These are phyloP conservation scores for Rhopalosiphum maidis DNA, from an alignment of 1,140 invertebrate genomes.

Conservation along the genomic window DNA sequence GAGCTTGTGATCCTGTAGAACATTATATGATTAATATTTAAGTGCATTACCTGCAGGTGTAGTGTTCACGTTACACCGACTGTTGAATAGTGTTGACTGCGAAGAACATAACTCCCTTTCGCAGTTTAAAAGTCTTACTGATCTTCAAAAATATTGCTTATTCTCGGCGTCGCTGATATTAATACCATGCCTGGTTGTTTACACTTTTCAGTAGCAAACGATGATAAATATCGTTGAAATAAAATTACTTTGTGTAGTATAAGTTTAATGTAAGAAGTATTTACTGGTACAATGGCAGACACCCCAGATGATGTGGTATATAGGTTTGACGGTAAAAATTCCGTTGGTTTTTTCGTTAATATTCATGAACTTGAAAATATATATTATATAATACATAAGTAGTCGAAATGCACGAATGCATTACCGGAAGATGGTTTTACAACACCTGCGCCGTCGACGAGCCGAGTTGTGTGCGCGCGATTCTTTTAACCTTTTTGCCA, in stretches of 20 bases:
- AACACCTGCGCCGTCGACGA: constrained; percentile 31
- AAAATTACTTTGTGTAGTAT: not conserved
- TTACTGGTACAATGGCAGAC: not conserved
- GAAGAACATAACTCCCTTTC: not conserved
- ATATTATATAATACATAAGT: not conserved
- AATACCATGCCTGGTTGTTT: not conserved
- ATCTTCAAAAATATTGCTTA: not conserved
- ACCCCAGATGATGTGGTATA: not conserved
- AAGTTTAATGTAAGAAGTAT: not conserved
- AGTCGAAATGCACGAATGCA: not conserved
- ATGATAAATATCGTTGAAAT: not conserved
- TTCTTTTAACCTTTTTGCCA: constrained; percentile 49
- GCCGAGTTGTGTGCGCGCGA: not conserved
- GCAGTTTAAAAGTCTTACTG: not conserved
- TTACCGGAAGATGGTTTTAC: not conserved
- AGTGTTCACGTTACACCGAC: not conserved
- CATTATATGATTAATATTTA: no score
- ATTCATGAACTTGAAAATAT: constrained; percentile 24
- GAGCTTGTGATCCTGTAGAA: no score
- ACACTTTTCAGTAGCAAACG: not conserved
- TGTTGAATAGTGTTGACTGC: not conserved
- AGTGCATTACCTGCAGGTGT: no score
- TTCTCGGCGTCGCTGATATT: not conserved
- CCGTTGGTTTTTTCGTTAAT: constrained; percentile 24
- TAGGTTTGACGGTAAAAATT: not conserved